Evolutionary conservation across 1,140 invertebrate genomes (phyloP), one percentile per base, ranked within the genome.

Genomic region (Sesamia nonagrioides): DNA sequence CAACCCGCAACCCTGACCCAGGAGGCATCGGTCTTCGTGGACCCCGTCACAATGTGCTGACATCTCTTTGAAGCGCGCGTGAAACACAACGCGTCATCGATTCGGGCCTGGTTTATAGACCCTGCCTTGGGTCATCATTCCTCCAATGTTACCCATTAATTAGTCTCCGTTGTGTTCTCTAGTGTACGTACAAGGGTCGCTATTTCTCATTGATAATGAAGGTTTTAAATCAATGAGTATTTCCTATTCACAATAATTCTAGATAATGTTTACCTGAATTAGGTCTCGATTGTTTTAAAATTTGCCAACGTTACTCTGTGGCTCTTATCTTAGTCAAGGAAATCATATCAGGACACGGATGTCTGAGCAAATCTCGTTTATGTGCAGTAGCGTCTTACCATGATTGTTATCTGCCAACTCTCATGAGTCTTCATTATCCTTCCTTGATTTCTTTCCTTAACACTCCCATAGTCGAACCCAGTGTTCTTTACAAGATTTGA

Each of bases 341-440:
- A 15, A 27, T 33, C 5, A 33, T 58, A 58, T 27, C 54, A 58
- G 54, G 54, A 58, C 33, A 58, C 27, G 6, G 52, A 3, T 18
- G 9, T 27, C 27, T 27, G 27, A 13, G 3, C 11, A 3, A 21
- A 3, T 6, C 21, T 56, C 21, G 18, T 56, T 11, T 56, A 6
- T 54, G 11, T n/a, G 15, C 18, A 54, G 18, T 58, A 58, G 5
- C 54, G 21, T 58, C 54, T 15, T 33, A n/a, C 21, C 11, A 18
- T 21, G 9, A 58, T 33, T n/a, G n/a, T n/a, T 15, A 50, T 5
- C 45, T 50, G 27, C 21, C 54, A 58, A 58, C 0, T 21, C 21
- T 33, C 54, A 33, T 58, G 54, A 58, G 33, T 58, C 18, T 71
- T 52, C 18, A 71, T 58, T 58, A 58, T 27, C 21, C 54, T 58